Base-by-base conservation (phyloP, 2,888 invertebrate genomes). In the Eucriotettix oculatus region DNA sequence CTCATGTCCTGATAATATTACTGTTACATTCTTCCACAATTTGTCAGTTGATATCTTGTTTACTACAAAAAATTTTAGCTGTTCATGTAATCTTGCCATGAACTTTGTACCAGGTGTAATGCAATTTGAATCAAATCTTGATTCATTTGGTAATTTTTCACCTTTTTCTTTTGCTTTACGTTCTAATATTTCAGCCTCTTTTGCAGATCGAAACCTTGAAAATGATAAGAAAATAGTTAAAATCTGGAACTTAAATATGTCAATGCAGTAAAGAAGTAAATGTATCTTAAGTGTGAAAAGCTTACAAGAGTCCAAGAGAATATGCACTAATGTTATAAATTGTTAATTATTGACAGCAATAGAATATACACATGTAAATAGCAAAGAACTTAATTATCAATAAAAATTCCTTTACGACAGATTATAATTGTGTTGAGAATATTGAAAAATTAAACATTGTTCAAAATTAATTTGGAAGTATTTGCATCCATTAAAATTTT, bases 21-120 rank as follows among this genome's bases (percentile, higher is more conserved):
- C 82, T 70, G 86, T 84, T 62, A 90, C 88, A 63, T 85, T 84
- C 64, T 86, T 83, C 98, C 98, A 98, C 55, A 87, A 71, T 11
- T 85, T 83, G 74, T 97, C 94, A 3, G 83, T 85, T 1, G 89
- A 83, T 64, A 90, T 81, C 73, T 97, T 97, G 64, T 82, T 77
- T 58, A 85, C 83, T 14, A 97, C 82, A 76, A 96, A 97, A 75
- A 86, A 88, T 67, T 86, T 85, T 55, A 98, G 76, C 66, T 91
- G 90, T 63, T 87, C 84, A 64, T 96, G 91, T 14, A 98, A 76
- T 10, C 85, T 82, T 0, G 83, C 86, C 98, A 98, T 98, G 72
- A 98, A 98, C 64, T 83, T 83, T 0, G 93, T 91, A 65, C 97
- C 97, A 0, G 98, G 98, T 0, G 98, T 98, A 65, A 98, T 98